A percentile compares a stretch with the other conserved stretches of the same genome.
Conservation (phyloP, 2,888 invertebrate species). For the Harpalus rubripes region DNA sequence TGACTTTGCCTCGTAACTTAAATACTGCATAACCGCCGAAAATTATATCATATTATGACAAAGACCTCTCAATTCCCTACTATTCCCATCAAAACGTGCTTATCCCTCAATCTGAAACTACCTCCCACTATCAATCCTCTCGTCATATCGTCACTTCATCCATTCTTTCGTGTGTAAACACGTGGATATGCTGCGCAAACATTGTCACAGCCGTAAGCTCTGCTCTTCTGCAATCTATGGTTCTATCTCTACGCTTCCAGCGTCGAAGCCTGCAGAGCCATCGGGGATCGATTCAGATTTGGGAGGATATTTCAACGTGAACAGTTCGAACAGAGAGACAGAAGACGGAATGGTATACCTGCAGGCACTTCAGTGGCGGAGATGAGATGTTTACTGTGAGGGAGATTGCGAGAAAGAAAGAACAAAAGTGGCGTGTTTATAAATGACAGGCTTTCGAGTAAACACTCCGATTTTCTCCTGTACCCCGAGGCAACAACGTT, state of each 20-base stretch:
- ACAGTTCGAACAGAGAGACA: neutral
- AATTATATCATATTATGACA: neutral
- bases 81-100: constrained; percentile 5
- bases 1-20: no score
- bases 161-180: constrained; percentile 5
- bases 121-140: neutral
- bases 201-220: neutral
- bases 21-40: neutral
- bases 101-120: neutral
- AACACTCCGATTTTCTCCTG: neutral
- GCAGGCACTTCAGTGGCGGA: neutral
- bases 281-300: constrained; percentile 35
- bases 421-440: neutral
- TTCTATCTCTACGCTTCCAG: neutral
- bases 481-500: neutral
- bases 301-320: constrained; percentile 30
- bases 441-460: neutral
- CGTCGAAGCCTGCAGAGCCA: no score
- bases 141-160: neutral
- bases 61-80: neutral
- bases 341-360: neutral
- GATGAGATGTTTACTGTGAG: neutral
- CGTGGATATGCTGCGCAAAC: neutral
- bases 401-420: neutral
- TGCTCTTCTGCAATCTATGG: constrained; percentile 7